These are phyloP conservation scores for Macaria notata DNA, from an alignment of 2,888 invertebrate genomes.

Conservation along the genomic window DNA sequence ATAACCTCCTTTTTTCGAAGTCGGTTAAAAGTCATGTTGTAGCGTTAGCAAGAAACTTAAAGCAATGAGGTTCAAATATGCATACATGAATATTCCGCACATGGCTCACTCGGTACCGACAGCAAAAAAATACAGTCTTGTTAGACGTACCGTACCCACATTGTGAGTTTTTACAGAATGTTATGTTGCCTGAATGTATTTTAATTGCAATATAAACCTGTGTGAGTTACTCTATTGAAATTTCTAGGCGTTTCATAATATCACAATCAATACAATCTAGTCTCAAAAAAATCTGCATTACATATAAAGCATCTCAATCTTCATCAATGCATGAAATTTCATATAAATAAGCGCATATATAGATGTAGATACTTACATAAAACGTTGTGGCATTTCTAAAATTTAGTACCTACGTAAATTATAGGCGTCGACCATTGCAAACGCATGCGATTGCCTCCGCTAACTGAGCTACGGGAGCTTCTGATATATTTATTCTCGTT, in stretches of 20 bases:
- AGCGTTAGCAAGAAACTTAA: slow-evolving; percentile 26
- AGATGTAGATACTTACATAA: too few species aligned
- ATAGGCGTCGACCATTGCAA: too few species aligned
- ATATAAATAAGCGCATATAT: too few species aligned
- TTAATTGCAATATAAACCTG: not conserved
- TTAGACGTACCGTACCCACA: slow-evolving; percentile 1
- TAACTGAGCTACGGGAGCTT: too few species aligned
- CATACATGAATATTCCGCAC: slow-evolving; percentile 40
- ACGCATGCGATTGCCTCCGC: too few species aligned
- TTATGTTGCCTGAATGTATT: not conserved
- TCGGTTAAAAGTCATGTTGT: not conserved
- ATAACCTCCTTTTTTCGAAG: too few species aligned
- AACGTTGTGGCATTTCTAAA: too few species aligned
- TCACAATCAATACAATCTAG: too few species aligned
- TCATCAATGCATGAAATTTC: not conserved
- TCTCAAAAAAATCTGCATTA: too few species aligned
- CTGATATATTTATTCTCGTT: too few species aligned
- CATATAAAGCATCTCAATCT: not conserved
- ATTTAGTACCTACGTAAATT: too few species aligned
- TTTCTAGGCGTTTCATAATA: not conserved
- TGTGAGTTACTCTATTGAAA: not conserved
- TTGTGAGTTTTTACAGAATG: not conserved
- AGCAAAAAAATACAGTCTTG: slow-evolving; percentile 22
- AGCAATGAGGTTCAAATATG: slow-evolving; percentile 31
- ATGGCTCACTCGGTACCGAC: slow-evolving; percentile 24